Evolutionary conservation across 2,797 vertebrate species (phyloP).

Genomic region (Trachurus trachurus): DNA sequence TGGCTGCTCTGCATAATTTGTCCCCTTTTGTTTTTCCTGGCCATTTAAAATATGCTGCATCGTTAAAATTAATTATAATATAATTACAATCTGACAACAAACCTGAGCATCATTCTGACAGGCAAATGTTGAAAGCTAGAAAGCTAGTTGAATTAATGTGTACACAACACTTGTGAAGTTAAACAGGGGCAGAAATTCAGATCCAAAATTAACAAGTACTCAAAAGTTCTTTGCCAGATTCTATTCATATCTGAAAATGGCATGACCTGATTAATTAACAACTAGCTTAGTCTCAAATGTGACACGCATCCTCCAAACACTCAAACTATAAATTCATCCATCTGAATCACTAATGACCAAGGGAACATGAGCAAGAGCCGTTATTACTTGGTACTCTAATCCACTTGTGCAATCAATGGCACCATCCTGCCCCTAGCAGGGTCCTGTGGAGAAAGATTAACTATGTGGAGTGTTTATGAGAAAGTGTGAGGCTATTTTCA

Average conservation of each 20-base stretch:
- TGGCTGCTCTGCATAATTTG: not conserved
- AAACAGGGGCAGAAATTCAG: not conserved
- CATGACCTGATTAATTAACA: constrained; percentile 41
- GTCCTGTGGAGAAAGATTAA: constrained; percentile 54
- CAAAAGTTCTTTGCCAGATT: constrained; percentile 14
- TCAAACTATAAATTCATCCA: constrained; percentile 45
- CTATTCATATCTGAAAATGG: constrained; percentile 45
- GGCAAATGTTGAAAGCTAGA: not conserved
- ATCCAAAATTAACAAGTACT: constrained; percentile 3
- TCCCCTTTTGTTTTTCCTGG: not conserved
- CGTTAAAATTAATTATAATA: no score
- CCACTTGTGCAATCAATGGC: constrained; percentile 75
- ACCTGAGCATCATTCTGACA: no score
- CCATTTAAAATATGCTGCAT: not conserved
- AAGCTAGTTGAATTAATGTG: not conserved
- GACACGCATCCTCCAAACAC: constrained; percentile 27
- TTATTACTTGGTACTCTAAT: constrained; percentile 50
- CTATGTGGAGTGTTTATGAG: constrained; percentile 71
- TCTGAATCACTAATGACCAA: constrained; percentile 51
- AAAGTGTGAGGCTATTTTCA: constrained; percentile 71
- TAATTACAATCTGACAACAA: not conserved
- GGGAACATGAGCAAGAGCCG: constrained; percentile 53
- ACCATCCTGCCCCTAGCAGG: constrained; percentile 29
- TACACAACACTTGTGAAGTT: not conserved
- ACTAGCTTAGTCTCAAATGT: constrained; percentile 14